Base-by-base conservation (phyloP, 2,888 invertebrate genomes). In the Blomia tropicalis region DNA sequence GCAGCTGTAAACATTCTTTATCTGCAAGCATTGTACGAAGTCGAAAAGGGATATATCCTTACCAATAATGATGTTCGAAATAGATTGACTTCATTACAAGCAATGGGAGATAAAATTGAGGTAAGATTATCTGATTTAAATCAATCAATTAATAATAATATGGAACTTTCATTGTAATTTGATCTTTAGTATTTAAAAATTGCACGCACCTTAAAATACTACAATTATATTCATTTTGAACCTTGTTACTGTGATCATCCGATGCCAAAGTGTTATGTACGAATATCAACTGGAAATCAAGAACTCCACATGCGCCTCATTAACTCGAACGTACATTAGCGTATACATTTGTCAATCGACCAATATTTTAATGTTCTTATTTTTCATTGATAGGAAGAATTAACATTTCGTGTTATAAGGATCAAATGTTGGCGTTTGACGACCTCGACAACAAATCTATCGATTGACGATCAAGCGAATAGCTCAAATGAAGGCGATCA, bases 341-440 rank as follows among this genome's bases (percentile, higher is more conserved):
- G 17, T 17, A 43, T 32, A 36, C 7, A 11, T 36, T 36, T n/a
- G n/a, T n/a, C n/a, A 29, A 58, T 43, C 51, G 11, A 58, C 51
- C 22, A 58, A n/a, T 43, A 32, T 47, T 54, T 25, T 43, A 7
- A 43, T 19, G 11, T 43, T 4, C 4, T 43, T 27, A 22, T 23
- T 43, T 19, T 43, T 63, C 51, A 51, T 60, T 31, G 25, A 82
- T 76, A 80, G n/a, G 81, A 82, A 68, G 93, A 93, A 74, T 84
- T 85, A 56, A 80, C 82, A 70, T 95, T 91, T 74, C 87, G 89
- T 74, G 90, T 95, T 43, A 95, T 93, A 0, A 79, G 95, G 69
- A 95, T 96, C 85, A 81, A 90, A 64, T 93, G 93, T 71, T 98
- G 96, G 96, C 80, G 95, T 69, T 90, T 96, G 56, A 91, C 90